Evolutionary conservation across 2,797 vertebrate species (phyloP).

Genomic region (Mormyrus proboscirostris): DNA sequence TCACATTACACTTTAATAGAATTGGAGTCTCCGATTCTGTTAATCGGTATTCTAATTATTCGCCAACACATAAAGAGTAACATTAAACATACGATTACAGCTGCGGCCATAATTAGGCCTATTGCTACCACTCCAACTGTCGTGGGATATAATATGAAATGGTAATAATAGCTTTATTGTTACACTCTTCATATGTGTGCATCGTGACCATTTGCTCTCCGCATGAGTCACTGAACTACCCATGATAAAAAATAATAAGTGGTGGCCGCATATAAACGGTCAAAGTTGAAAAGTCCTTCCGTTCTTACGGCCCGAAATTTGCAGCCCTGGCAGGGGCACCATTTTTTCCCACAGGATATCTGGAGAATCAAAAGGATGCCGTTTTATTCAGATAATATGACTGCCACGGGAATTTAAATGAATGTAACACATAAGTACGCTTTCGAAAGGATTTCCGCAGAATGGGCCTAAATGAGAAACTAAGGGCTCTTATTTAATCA

Average conservation of each 20-base stretch:
- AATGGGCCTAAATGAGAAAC: not conserved
- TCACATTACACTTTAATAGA: not conserved
- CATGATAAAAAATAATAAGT: not conserved
- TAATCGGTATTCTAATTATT: not conserved
- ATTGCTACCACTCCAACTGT: not conserved
- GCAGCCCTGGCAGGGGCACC: not conserved
- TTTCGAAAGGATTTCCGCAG: not conserved
- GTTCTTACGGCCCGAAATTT: not conserved
- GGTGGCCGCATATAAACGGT: not conserved
- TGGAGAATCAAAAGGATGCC: not conserved
- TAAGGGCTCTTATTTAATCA: not conserved
- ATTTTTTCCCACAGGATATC: not conserved
- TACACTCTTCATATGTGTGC: not conserved
- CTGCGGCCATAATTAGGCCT: not conserved
- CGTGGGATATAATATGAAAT: not conserved
- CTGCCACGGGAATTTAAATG: not conserved
- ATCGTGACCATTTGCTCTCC: not conserved
- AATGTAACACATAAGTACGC: not conserved
- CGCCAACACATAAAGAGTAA: not conserved
- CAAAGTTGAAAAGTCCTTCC: not conserved
- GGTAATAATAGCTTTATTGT: not conserved
- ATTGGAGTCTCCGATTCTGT: not conserved
- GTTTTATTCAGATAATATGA: not conserved
- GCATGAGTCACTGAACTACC: not conserved
- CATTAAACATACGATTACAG: not conserved